These are phyloP conservation scores for Naja naja DNA, from an alignment of 2,113 vertebrate genomes.

Conservation along the genomic window DNA sequence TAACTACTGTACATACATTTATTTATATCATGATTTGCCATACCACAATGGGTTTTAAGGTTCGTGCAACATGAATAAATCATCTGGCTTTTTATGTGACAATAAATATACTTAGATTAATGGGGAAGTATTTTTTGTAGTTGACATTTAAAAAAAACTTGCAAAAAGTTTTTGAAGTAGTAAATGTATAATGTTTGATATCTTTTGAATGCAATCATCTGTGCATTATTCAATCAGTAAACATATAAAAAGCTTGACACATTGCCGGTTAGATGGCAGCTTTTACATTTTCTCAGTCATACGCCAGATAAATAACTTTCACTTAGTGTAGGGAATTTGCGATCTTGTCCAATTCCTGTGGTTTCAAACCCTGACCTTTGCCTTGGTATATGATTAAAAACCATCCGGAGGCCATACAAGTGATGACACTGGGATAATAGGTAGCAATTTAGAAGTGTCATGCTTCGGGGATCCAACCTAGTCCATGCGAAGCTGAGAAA, in stretches of 20 bases:
- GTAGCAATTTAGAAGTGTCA: constrained; percentile 81
- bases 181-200: constrained; percentile 40
- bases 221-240: constrained; percentile 59
- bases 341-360: constrained; percentile 57
- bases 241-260: constrained; percentile 52
- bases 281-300: constrained; percentile 55
- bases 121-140: background rate
- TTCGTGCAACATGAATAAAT: background rate
- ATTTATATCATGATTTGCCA: background rate
- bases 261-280: constrained; percentile 52
- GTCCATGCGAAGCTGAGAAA: constrained; percentile 64
- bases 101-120: background rate
- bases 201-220: constrained; percentile 46
- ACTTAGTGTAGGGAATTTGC: constrained; percentile 58
- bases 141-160: background rate
- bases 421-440: constrained; percentile 82
- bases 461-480: constrained; percentile 66
- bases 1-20: background rate
- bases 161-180: constrained; percentile 1
- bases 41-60: background rate
- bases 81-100: background rate
- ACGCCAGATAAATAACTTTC: constrained; percentile 59
- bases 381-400: constrained; percentile 66
- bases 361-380: constrained; percentile 62
- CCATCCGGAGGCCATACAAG: constrained; percentile 69